Evolutionary conservation across 2,113 vertebrate species (phyloP).

Genomic region (Poicephalus meyeri): DNA sequence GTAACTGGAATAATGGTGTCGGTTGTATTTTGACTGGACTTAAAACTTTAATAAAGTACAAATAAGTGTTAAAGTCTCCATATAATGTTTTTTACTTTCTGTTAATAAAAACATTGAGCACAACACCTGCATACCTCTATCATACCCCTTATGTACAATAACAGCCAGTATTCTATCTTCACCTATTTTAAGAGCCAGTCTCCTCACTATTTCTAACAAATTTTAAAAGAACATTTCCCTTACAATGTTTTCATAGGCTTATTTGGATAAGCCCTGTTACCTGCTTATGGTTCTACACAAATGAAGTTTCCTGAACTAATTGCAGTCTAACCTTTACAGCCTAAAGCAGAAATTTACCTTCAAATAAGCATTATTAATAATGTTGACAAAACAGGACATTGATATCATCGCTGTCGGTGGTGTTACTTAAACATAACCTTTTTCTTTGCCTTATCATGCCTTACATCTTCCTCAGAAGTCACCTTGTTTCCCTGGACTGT

Average conservation of each 20-base stretch:
- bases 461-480: background rate
- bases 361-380: background rate
- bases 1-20: background rate
- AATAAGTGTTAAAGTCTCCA: background rate
- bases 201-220: fast-evolving
- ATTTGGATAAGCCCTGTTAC: background rate
- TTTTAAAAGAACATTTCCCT: background rate
- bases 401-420: background rate
- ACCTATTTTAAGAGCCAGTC: background rate
- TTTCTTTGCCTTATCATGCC: background rate
- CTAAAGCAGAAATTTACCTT: background rate
- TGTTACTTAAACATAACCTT: background rate
- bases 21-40: background rate
- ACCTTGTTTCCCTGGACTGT: background rate
- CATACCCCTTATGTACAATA: background rate
- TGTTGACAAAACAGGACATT: background rate
- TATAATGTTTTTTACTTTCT: background rate
- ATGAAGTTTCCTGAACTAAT: background rate
- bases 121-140: background rate
- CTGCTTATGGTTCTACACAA: background rate
- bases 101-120: background rate
- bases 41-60: background rate
- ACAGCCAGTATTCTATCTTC: background rate
- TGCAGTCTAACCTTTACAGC: background rate
- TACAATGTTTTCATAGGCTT: background rate